Conservation (phyloP, 2,113 vertebrate genomes). For the Syngnathus scovelli region DNA sequence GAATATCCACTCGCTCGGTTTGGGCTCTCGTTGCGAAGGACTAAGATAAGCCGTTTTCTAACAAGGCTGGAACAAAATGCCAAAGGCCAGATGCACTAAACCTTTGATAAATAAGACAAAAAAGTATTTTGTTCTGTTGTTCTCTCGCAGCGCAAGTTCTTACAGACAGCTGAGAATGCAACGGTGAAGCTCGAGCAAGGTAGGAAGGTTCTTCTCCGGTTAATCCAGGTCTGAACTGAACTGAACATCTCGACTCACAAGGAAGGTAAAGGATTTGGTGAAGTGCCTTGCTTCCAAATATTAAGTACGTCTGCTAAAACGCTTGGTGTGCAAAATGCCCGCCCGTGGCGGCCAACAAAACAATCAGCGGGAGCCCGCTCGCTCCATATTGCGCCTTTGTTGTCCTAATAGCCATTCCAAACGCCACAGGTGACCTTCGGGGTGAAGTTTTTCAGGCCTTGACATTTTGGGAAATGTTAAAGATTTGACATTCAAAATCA, state of each 20-base stretch:
- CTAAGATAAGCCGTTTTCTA: background rate
- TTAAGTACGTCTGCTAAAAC: too few relatives aligned
- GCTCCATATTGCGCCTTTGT: background rate
- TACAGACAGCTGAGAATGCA: background rate
- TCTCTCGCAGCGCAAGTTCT: background rate
- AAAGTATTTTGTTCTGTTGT: background rate
- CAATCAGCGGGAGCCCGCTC: background rate
- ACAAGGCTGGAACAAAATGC: background rate
- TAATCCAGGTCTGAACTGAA: background rate
- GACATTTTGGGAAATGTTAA: background rate
- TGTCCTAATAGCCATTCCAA: background rate
- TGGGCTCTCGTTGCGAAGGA: background rate
- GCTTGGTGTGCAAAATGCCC: background rate
- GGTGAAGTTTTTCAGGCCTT: background rate
- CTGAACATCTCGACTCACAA: too few relatives aligned
- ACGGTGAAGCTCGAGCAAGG: background rate
- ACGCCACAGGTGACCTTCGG: background rate
- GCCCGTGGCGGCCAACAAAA: background rate
- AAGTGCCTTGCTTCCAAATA: background rate
- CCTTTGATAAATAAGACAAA: background rate
- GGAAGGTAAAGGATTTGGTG: too few relatives aligned
- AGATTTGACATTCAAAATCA: background rate
- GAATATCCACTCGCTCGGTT: background rate
- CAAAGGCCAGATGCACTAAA: background rate
- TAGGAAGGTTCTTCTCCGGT: background rate